These are phyloP conservation scores for Proterorhinus semilunaris DNA, from an alignment of 2,113 vertebrate species.

Conservation along the genomic window DNA sequence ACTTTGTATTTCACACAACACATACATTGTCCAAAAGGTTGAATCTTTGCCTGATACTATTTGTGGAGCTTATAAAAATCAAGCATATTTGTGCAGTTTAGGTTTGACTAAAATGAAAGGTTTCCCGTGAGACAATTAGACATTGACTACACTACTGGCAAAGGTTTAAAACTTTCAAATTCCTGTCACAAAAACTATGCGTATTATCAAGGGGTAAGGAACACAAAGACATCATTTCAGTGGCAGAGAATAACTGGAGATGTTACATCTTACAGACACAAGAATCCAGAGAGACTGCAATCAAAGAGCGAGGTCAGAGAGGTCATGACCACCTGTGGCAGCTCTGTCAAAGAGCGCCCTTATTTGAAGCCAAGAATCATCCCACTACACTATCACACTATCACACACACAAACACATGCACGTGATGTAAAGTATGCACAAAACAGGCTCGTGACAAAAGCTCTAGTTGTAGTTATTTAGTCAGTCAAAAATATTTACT, in stretches of 20 bases:
- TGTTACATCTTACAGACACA: slow-evolving; percentile 29
- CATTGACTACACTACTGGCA: not conserved
- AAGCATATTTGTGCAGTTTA: not conserved
- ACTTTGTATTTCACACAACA: not conserved
- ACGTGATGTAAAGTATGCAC: slow-evolving; percentile 16
- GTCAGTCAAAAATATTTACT: not conserved
- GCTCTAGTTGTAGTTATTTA: not conserved
- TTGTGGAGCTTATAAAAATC: not conserved
- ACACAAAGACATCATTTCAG: slow-evolving; percentile 16
- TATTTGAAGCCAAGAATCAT: slow-evolving; percentile 37
- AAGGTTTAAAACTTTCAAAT: not conserved
- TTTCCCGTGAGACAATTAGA: not conserved
- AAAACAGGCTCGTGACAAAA: slow-evolving; percentile 7
- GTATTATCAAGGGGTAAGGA: too few relatives aligned
- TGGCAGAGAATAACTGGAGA: slow-evolving; percentile 16
- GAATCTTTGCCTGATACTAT: not conserved
- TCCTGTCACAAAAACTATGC: not conserved
- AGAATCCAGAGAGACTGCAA: slow-evolving; percentile 45
- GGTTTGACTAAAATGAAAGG: not conserved
- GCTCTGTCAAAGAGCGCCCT: slow-evolving; percentile 57
- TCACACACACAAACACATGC: slow-evolving; percentile 31
- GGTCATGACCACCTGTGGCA: slow-evolving; percentile 56
- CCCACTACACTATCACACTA: slow-evolving; percentile 11
- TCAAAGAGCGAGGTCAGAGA: slow-evolving; percentile 63
- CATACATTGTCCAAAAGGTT: not conserved